phyloP scores from a whole-genome alignment of 2,888 invertebrate species.

The Pogonocherus hispidulus region DNA sequence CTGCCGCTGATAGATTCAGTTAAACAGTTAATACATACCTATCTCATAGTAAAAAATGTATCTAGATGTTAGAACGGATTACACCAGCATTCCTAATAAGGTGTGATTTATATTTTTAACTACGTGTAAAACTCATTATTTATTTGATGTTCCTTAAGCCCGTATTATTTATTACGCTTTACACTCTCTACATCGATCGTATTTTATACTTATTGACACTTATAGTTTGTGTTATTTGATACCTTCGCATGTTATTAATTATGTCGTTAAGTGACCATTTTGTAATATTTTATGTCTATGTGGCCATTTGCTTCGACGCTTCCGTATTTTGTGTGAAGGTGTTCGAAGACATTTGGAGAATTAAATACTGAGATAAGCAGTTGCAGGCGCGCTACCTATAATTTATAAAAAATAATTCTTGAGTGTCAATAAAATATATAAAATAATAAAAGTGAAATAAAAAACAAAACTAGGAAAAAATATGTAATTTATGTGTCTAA shows the following conservation, averaged over 20 bases:
- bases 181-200: conserved; percentile 38
- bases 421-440: no score
- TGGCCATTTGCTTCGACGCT: neutral
- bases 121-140: conserved; percentile 32
- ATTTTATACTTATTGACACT: conserved; percentile 48
- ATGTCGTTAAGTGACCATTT: conserved; percentile 22
- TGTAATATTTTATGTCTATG: neutral
- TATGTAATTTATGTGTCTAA: no score
- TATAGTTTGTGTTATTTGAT: conserved; percentile 43
- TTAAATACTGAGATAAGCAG: no score
- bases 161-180: conserved; percentile 34
- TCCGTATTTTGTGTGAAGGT: neutral
- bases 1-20: no score
- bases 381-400: no score
- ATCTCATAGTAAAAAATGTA: neutral
- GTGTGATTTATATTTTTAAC: conserved; percentile 33
- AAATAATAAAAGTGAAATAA: no score
- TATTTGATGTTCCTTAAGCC: conserved; percentile 32
- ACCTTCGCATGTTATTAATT: conserved; percentile 33
- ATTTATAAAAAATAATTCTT: no score
- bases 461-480: no score
- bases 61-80: conserved; percentile 25
- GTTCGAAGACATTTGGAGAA: no score
- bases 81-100: conserved; percentile 34
- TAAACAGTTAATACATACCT: no score